Evolutionary conservation across 2,797 vertebrate genomes (phyloP).

Genomic region (Anomalospiza imberbis): DNA sequence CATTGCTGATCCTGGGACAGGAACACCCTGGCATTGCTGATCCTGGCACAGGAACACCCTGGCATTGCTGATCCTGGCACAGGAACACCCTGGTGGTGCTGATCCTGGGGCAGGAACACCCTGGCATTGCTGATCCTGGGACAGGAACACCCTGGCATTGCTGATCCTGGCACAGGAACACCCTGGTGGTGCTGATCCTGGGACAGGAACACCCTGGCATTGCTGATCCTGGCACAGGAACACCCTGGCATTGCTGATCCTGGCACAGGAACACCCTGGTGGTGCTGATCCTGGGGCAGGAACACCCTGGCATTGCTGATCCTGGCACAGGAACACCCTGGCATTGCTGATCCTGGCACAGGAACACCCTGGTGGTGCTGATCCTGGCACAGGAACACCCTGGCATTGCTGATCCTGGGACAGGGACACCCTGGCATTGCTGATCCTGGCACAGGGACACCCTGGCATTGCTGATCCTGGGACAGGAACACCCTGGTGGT

Average conservation of each 20-base stretch:
- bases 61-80: too few species aligned
- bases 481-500: background rate
- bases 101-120: background rate
- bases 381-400: background rate
- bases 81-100: background rate
- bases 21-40: too few species aligned
- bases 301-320: background rate
- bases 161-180: background rate
- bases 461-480: background rate
- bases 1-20: too few species aligned
- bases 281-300: too few species aligned
- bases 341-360: background rate
- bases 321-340: background rate
- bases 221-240: too few species aligned
- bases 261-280: too few species aligned
- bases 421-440: fast-evolving
- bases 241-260: too few species aligned
- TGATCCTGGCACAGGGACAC: background rate
- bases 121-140: background rate
- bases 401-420: fast-evolving
- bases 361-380: background rate
- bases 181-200: background rate
- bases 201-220: too few species aligned
- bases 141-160: fast-evolving
- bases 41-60: too few species aligned